These are phyloP conservation scores for Mus spicilegus DNA, from an alignment of 2,113 vertebrate species.

Conservation along the genomic window DNA sequence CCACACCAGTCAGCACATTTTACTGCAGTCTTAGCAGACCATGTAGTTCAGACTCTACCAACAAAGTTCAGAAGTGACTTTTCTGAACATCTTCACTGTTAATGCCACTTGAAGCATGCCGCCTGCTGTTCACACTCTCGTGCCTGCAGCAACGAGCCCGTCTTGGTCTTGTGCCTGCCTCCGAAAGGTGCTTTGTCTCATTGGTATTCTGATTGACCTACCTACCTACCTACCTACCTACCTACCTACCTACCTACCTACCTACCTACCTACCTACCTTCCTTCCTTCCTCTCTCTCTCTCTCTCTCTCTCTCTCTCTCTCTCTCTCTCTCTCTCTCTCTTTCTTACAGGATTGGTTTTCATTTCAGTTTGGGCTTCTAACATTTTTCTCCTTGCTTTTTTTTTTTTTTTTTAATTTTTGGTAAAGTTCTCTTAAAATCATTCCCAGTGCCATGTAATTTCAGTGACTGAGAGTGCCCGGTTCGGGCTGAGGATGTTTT, in stretches of 20 bases:
- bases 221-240: too few species aligned
- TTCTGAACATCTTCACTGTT: background rate
- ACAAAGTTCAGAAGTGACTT: slow-evolving; percentile 14
- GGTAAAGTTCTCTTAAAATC: background rate
- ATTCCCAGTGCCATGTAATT: background rate
- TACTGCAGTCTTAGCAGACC: slow-evolving; percentile 25
- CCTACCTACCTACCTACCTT: too few species aligned
- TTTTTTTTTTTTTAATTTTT: slow-evolving; percentile 10
- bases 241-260: too few species aligned
- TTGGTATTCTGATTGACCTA: background rate
- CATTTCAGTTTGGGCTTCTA: slow-evolving; percentile 22
- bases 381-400: background rate
- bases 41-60: background rate
- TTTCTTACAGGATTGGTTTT: background rate
- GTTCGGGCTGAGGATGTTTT: background rate
- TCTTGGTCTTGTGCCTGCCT: background rate
- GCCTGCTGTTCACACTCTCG: background rate
- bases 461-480: background rate
- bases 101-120: background rate
- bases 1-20: slow-evolving; percentile 29
- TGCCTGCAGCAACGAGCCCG: accelerated
- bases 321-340: background rate
- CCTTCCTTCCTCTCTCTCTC: too few species aligned
- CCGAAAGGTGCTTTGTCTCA: background rate
- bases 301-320: too few species aligned